Base-by-base conservation (phyloP, 2,888 invertebrate genomes). In the Halictus quadricinctus region DNA sequence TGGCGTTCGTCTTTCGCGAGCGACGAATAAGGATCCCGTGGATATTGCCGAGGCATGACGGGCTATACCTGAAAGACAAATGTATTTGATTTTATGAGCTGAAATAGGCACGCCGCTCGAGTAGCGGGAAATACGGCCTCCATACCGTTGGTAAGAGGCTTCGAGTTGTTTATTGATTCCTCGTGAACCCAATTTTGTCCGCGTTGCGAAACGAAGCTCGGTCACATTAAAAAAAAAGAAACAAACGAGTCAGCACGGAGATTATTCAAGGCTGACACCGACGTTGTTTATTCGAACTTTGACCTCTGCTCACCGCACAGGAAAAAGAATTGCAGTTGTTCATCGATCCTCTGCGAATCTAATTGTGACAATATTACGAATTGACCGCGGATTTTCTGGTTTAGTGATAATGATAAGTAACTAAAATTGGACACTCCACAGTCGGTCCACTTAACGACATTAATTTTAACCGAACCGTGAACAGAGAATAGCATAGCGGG, bases 31-130 rank as follows among this genome's bases (percentile, higher is more conserved):
- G n/a, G 60, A 66, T 72, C 73, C 75, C 46, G 73, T 25, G 74
- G 66, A 64, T 72, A 75, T 78, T 72, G 79, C 64, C n/a, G 64
- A 15, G 54, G 54, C 54, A 54, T 54, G 21, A 54, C n/a, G 7
- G 2, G 64, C 29, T 64, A 15, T 13, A 29, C 64, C 64, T 64
- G 25, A 29, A 64, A 64, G 64, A 64, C 64, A 29, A 64, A 64
- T 29, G 64, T 29, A 29, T 29, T 29, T 29, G 64, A 64, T 64
- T 64, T 29, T 64, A 64, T 15, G 64, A 64, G 25, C 64, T 64
- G 25, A 64, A 64, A 64, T 15, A 64, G 25, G 54, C 64, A 64
- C 15, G 29, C 29, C 64, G 25, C 60, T 25, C 60, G 25, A 13
- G 13, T 25, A 25, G 25, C 60, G 60, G 25, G 25, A n/a, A 60